Evolutionary conservation across 2,113 vertebrate species (phyloP), one percentile per base, ranked within the genome.

Genomic region (Hemichromis elongatus): DNA sequence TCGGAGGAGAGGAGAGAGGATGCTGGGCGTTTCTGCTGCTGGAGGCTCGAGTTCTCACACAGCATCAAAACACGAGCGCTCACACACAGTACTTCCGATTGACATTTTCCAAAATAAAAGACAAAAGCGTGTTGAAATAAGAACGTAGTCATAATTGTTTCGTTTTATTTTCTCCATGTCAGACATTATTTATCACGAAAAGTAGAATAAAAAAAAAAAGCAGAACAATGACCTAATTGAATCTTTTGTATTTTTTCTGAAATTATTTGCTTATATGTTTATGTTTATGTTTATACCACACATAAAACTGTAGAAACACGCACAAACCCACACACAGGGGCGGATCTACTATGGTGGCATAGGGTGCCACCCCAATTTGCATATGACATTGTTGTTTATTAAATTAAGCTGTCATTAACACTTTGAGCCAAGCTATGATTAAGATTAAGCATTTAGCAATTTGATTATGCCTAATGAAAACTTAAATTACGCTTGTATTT

Each of bases 21-120:
- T 90, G 84, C 89, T 89, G 89, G 92, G 91, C 92, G 92, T 90
- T 86, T 68, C 83, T 90, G 55, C 55, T 80, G 66, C 86, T 77
- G 84, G 86, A 79, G 70, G 75, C 77, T 78, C 59, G 47, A 28
- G 77, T 57, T 4, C 81, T 21, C 59, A 2, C 59, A 2, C 80
- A 9, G n/a, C 42, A 70, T 90, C 80, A 78, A 50, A 0, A 5
- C 66, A 12, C 13, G 3, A 19, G 78, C 45, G 0, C 4, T 1
- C 3, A 33, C 2, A 18, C 3, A 6, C n/a, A 1, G 1, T 4
- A 30, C 28, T 57, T 91, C 91, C 87, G 83, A n/a, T n/a, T 1
- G 0, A 2, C 1, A 1, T 1, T 3, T 80, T 90, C 75, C 86
- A 91, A 54, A 91, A 37, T 91, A 87, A 90, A 87, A 6, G 21